A percentile compares a stretch with the other conserved stretches of the same genome.
Conservation (phyloP, 2,113 vertebrate species). For the Forbesichthys agassizii region DNA sequence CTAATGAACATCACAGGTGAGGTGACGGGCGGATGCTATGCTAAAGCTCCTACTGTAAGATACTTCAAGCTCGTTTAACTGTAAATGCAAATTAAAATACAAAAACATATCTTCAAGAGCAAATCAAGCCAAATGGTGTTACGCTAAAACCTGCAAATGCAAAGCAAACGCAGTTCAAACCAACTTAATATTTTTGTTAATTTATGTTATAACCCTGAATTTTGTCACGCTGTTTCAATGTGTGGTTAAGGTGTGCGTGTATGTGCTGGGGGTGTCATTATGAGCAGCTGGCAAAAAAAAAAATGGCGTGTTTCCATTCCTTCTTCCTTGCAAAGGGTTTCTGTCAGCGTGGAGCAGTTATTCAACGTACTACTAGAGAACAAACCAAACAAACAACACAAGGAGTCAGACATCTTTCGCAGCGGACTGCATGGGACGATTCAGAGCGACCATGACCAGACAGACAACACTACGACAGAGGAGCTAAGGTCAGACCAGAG, state of each 20-base stretch:
- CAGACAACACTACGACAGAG: slow-evolving; percentile 41
- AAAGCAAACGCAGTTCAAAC: slow-evolving; percentile 12
- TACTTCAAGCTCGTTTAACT: slow-evolving; percentile 52
- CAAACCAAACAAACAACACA: background rate
- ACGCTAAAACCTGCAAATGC: slow-evolving; percentile 48
- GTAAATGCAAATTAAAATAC: slow-evolving; percentile 23
- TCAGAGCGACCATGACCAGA: slow-evolving; percentile 5
- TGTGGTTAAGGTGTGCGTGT: slow-evolving; percentile 36
- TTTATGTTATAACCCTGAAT: slow-evolving; percentile 68
- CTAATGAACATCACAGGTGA: slow-evolving; percentile 34
- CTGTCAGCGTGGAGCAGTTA: background rate
- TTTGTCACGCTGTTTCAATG: slow-evolving; percentile 37
- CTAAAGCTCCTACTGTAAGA: slow-evolving; percentile 40
- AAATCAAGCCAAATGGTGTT: slow-evolving; percentile 38
- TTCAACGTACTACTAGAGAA: background rate
- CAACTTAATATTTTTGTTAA: background rate
- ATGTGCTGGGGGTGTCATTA: background rate
- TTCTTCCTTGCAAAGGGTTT: slow-evolving; percentile 7
- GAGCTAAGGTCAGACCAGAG: slow-evolving; percentile 13
- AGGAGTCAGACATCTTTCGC: slow-evolving; percentile 3
- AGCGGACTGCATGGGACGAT: slow-evolving; percentile 2
- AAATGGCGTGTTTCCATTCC: slow-evolving; percentile 6
- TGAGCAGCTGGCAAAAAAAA: background rate
- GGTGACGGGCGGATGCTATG: slow-evolving; percentile 21
- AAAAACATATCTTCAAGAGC: slow-evolving; percentile 50